phyloP scores from a whole-genome alignment of 2,113 vertebrate species.

The Gavia stellata region DNA sequence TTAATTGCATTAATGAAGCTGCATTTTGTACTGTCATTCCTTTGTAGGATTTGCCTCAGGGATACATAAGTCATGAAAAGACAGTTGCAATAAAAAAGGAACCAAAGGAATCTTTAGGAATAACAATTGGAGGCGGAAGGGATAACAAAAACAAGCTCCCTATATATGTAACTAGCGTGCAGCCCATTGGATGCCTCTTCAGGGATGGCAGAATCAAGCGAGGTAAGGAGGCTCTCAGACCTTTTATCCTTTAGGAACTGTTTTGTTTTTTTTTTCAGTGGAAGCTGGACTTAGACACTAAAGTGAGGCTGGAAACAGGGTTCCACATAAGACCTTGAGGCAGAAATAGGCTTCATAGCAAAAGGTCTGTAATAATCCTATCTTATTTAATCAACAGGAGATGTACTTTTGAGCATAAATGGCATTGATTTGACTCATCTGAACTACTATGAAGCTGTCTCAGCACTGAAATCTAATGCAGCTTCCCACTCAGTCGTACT shows the following conservation, averaged over 20 bases:
- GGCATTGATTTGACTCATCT: conserved; percentile 85
- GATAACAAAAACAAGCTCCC: conserved; percentile 86
- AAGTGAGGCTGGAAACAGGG: neutral
- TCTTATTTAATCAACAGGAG: conserved; percentile 68
- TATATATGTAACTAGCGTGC: conserved; percentile 89
- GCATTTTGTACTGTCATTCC: neutral
- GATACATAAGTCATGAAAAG: conserved; percentile 84
- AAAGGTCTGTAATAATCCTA: neutral
- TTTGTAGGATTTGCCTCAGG: conserved; percentile 81
- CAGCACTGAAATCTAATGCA: conserved; percentile 84
- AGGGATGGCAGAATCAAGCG: conserved; percentile 86
- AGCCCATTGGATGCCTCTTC: conserved; percentile 88
- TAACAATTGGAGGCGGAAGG: conserved; percentile 89
- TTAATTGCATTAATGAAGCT: neutral
- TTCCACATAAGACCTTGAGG: neutral
- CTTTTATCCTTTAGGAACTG: neutral
- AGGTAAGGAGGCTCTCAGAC: conserved; percentile 67
- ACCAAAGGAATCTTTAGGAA: conserved; percentile 86
- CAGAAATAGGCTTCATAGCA: neutral
- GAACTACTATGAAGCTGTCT: conserved; percentile 85
- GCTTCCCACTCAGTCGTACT: conserved; percentile 81
- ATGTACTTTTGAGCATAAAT: conserved; percentile 88
- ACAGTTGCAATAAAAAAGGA: conserved; percentile 88
- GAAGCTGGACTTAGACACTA: neutral
- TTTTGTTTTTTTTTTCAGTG: neutral